These are phyloP conservation scores for Nicator chloris DNA, from an alignment of 2,113 vertebrate species.

Conservation along the genomic window DNA sequence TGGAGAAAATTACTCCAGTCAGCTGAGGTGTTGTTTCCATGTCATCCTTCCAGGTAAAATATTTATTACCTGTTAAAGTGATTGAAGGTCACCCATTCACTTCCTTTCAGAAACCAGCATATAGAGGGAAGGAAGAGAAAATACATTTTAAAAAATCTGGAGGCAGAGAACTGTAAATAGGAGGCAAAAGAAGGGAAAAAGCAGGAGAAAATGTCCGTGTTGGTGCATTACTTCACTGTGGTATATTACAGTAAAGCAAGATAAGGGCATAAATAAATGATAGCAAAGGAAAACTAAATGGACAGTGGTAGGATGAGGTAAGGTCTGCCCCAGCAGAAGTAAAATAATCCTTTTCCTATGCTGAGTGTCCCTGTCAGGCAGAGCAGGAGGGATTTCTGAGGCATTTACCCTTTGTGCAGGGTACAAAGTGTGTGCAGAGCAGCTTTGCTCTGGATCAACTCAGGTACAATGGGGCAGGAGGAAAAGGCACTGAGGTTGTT, in stretches of 20 bases:
- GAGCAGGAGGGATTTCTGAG: background rate
- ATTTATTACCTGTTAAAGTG: constrained; percentile 18
- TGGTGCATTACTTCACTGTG: background rate
- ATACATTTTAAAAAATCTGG: background rate
- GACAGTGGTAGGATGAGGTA: background rate
- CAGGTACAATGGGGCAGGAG: background rate
- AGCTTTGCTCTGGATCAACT: background rate
- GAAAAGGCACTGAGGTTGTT: background rate
- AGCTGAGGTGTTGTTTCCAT: background rate
- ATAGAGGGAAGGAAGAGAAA: background rate
- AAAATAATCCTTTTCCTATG: background rate
- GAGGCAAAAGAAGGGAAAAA: background rate
- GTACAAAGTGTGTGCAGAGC: background rate
- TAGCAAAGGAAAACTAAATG: background rate
- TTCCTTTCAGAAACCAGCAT: background rate
- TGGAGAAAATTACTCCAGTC: background rate
- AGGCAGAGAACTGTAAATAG: background rate
- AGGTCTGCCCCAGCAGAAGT: background rate
- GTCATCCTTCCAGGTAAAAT: background rate
- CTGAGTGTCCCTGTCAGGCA: background rate
- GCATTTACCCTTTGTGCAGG: background rate
- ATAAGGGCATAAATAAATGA: background rate
- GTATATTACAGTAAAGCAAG: background rate
- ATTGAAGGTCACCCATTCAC: background rate
- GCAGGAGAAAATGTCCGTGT: background rate